Base-by-base conservation (phyloP, 1,140 invertebrate genomes). In the Radopholus similis region DNA sequence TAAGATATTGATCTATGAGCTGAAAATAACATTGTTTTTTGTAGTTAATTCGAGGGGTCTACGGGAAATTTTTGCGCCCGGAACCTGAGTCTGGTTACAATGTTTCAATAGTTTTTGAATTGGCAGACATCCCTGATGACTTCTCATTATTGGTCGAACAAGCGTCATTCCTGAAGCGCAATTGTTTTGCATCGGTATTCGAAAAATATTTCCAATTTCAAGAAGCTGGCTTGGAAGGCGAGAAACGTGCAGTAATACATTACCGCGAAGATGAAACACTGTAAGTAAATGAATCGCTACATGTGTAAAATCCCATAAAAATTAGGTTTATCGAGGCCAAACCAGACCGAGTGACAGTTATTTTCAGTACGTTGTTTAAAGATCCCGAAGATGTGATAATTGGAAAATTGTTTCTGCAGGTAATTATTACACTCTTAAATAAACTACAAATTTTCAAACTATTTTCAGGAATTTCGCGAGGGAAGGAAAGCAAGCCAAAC, bases 191-290 rank as follows among this genome's bases (percentile, higher is more conserved):
- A 18, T 96, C 95, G 42, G 94, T 99, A 37, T 98, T 99, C 86
- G 93, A 98, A 85, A 96, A 97, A 82, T 99, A 98, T 86, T 99
- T 99, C 85, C 89, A 95, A 83, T 94, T 93, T 84, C 95, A 98
- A 87, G 92, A 94, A 83, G 88, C 90, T 74, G 91, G 90, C 1
- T 88, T 90, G 80, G 89, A 93, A 82, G 89, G 90, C 9, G 90
- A 95, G 70, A 91, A 93, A 83, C 87, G 92, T 82, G 95, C 95
- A 66, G 92, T 98, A 62, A 97, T 99, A 83, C 91, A 97, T 84
- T 99, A 97, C 84, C 87, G 95, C 82, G 93, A 95, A 84, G 93
- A 99, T 88, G 95, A 99, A 87, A 98, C 95, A 57, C 88, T 99
- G 94, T 98, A 86, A 89, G n/a, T n/a, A n/a, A n/a, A n/a, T n/a